Base-by-base conservation (phyloP, 2,113 vertebrate species). In the Spea bombifrons region DNA sequence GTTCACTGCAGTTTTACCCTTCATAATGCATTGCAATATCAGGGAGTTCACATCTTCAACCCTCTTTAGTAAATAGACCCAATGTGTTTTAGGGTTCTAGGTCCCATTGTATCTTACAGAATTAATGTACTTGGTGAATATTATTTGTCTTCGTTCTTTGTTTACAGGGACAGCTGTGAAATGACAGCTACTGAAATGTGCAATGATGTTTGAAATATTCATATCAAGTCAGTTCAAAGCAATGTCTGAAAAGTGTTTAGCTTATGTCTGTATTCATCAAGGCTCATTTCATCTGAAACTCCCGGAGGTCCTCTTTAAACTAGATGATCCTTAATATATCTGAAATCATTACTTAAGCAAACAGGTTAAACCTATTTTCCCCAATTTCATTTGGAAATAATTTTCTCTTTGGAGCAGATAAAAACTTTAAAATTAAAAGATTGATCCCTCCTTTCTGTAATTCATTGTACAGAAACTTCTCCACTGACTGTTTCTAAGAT, bases 171-270 rank as follows among this genome's bases (percentile, higher is more conserved):
- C 77, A 73, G 53, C 70, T 80, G 77, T 44, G 70, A 80, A 73
- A 80, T 80, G 70, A 80, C 77, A 80, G 77, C 77, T 59, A 48
- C 77, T 80, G 77, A 80, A 80, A 80, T 80, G 77, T 73, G 70
- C 77, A 80, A 66, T 66, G 69, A 79, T 79, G 76, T 72, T 73
- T 72, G 49, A 72, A 79, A 79, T 79, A 79, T 80, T 80, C 70
- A 73, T 73, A 73, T 80, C 70, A 80, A 80, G 67, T 80, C 70
- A 67, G 77, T 73, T 77, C 53, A 77, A 70, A 59, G 77, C 77
- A 80, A 66, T 50, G 70, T 73, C 70, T 55, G 77, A 66, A 52
- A 66, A 73, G 77, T 80, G 63, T 80, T 66, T 73, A 73, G 77
- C 63, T 73, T 47, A 57, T 77, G 75, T 77, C 77, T 73, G 77